Evolutionary conservation across 1,140 invertebrate genomes (phyloP).

Genomic region (Mesaphorura yosii): DNA sequence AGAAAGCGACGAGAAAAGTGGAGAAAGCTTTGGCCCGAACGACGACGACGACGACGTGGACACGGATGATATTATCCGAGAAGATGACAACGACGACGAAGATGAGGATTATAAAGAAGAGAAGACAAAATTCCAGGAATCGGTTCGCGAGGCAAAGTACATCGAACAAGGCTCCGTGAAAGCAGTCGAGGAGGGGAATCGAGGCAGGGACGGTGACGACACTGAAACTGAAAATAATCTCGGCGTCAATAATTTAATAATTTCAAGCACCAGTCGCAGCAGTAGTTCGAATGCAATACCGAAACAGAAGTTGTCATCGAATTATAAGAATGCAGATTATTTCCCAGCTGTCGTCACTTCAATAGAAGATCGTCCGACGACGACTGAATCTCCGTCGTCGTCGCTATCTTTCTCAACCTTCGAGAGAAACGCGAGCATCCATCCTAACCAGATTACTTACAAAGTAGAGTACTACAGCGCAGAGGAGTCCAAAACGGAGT

Average conservation of each 20-base stretch:
- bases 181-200: constrained; percentile 2
- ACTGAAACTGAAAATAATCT: constrained; percentile 9
- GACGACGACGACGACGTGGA: no score
- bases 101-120: constrained; percentile 18
- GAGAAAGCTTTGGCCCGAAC: no score
- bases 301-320: no score
- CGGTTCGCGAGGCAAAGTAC: no score
- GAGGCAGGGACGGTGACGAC: constrained; percentile 4
- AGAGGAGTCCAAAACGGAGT: constrained; percentile 29
- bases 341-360: background rate
- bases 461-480: constrained; percentile 41
- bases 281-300: background rate
- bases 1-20: constrained; percentile 20
- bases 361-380: background rate
- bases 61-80: no score
- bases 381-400: background rate
- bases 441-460: constrained; percentile 28
- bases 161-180: no score
- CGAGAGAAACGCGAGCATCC: constrained; percentile 31
- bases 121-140: constrained; percentile 9
- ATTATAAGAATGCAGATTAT: no score
- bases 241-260: constrained; percentile 21
- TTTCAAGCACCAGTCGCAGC: constrained; percentile 9
- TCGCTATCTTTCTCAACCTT: background rate
- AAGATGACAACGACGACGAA: constrained; percentile 7